A percentile compares a stretch with the other conserved stretches of the same genome.
Evolutionary conservation across 64 coral and sea anemone species (phyloP).

Genomic region (Acropora tenuis): DNA sequence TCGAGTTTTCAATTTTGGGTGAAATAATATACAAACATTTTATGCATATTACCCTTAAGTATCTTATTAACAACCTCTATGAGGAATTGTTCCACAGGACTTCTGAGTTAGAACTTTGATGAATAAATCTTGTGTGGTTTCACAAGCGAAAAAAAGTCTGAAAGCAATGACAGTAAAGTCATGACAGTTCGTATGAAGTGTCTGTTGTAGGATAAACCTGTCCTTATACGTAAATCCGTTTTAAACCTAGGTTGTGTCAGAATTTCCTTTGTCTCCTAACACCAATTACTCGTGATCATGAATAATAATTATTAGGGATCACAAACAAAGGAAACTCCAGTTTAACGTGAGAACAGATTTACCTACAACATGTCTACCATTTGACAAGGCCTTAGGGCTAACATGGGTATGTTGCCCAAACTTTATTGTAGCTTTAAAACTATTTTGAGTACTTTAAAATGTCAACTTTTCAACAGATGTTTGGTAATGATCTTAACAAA

Average conservation of each 20-base stretch:
- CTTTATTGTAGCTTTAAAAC: conserved; percentile 52
- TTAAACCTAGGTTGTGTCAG: conserved; percentile 55
- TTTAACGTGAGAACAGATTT: conserved; percentile 51
- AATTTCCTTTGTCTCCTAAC: conserved; percentile 49
- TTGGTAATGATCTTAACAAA: conserved; percentile 58
- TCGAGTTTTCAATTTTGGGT: conserved; percentile 49
- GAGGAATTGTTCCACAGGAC: conserved; percentile 44
- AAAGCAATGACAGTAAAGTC: conserved; percentile 46
- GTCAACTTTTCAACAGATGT: conserved; percentile 53
- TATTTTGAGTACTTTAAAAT: conserved; percentile 56
- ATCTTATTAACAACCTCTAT: conserved; percentile 57
- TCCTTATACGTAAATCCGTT: conserved; percentile 46
- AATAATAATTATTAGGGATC: conserved; percentile 25
- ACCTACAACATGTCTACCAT: conserved; percentile 19
- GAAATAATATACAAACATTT: conserved; percentile 60
- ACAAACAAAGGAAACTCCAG: conserved; percentile 22
- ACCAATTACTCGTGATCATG: conserved; percentile 51
- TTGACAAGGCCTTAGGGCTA: not conserved
- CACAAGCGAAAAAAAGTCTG: conserved; percentile 47
- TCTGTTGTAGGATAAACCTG: conserved; percentile 48
- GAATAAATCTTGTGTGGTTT: conserved; percentile 57
- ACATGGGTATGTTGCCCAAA: not conserved
- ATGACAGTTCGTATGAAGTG: conserved; percentile 45
- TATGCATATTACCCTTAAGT: conserved; percentile 48
- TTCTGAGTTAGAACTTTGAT: conserved; percentile 45